A percentile compares a stretch with the other conserved stretches of the same genome.
Conservation (phyloP, 1,140 invertebrate species). For the Phthorimaea operculella region DNA sequence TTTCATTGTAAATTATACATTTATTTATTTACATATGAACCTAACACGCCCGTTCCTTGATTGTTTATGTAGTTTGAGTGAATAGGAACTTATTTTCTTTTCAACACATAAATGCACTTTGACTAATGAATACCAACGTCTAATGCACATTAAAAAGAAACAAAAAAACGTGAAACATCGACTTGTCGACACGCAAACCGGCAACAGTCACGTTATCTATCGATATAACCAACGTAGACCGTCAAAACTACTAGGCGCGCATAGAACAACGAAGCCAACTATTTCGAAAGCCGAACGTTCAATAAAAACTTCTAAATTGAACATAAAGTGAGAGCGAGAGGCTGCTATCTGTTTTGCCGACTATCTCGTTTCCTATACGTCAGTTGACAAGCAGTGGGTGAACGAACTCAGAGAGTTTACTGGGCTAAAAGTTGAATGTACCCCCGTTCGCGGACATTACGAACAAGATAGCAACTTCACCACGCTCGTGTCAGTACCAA, state of each 20-base stretch:
- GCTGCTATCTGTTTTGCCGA: constrained; percentile 39
- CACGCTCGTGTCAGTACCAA: constrained; percentile 30
- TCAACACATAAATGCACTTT: constrained; percentile 1
- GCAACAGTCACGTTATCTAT: constrained; percentile 41
- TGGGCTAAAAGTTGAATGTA: constrained; percentile 69
- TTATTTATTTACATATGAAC: too few species aligned
- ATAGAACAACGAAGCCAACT: constrained; percentile 50
- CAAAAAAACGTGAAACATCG: neutral
- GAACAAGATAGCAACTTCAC: constrained; percentile 68
- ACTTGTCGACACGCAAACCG: constrained; percentile 23
- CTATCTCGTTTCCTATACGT: constrained; percentile 54
- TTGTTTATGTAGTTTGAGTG: too few species aligned
- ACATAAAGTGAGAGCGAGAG: constrained; percentile 45
- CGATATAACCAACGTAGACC: constrained; percentile 59
- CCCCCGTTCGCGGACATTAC: constrained; percentile 67
- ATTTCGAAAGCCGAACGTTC: constrained; percentile 49
- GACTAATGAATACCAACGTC: neutral
- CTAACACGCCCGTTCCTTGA: too few species aligned
- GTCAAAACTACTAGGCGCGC: constrained; percentile 59
- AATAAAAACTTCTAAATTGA: constrained; percentile 63
- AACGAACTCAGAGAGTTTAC: constrained; percentile 66
- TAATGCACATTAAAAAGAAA: neutral
- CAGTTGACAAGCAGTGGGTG: constrained; percentile 67
- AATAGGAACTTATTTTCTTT: neutral
- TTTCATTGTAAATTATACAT: too few species aligned